Base-by-base conservation (phyloP, 1,140 invertebrate genomes). In the Neodiprion lecontei region DNA sequence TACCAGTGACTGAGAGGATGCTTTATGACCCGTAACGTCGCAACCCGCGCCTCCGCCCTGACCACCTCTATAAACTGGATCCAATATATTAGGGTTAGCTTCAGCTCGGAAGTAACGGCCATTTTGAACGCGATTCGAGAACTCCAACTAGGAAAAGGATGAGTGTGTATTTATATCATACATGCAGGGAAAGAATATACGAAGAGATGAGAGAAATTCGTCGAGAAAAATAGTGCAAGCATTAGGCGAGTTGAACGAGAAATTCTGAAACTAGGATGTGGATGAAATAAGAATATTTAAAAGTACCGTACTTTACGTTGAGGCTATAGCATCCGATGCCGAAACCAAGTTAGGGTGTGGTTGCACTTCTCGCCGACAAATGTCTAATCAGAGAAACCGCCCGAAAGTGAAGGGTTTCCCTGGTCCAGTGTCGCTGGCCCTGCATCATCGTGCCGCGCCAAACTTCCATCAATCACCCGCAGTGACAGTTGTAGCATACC, bases 71-170 rank as follows among this genome's bases (percentile, higher is more conserved):
- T 61, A 61, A 61, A 61, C 53, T 61, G 53, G 53, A 61, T 61
- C 53, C 53, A 61, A 61, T 61, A 61, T 61, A 61, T 61, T 61
- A 61, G 53, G 53, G 53, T 61, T 61, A 61, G 53, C 53, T 61
- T 17, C 53, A 12, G 53, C 11, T 61, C 53, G 53, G 53, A 61
- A 61, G 53, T 61, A 61, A 61, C 53, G 53, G 53, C 53, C 53
- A 61, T 61, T 61, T 61, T 61, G 53, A 9, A 61, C 11, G 53
- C 53, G 53, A 61, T 61, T 61, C 53, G 53, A 61, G 9, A 61
- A 61, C 3, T 17, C 53, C 53, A 17, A 61, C 11, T 61, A 61
- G 53, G 53, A 61, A 17, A 17, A 61, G n/a, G n/a, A 61, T 14
- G 11, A 12, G 53, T 40, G 4, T 40, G 53, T 17, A 17, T 40